A percentile compares a stretch with the other conserved stretches of the same genome.
Conservation (phyloP, 2,113 vertebrate genomes). For the Geothlypis trichas region DNA sequence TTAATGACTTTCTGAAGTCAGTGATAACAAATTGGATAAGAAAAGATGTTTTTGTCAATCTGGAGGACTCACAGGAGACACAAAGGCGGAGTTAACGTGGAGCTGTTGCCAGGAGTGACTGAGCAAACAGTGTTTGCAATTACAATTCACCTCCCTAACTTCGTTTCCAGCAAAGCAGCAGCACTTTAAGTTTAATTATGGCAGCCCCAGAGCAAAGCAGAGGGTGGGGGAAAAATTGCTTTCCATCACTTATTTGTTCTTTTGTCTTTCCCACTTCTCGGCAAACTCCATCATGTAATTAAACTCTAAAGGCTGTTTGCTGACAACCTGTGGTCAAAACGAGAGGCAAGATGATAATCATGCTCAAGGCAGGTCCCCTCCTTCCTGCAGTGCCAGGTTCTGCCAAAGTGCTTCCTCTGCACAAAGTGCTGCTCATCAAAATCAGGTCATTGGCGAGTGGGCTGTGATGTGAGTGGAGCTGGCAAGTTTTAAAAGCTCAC, state of each 20-base stretch:
- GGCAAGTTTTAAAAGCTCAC: not conserved
- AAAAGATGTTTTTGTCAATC: constrained; percentile 41
- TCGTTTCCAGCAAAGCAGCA: constrained; percentile 15
- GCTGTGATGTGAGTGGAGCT: not conserved
- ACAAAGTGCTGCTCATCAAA: not conserved
- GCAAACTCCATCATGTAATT: constrained; percentile 3
- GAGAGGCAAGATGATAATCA: not conserved
- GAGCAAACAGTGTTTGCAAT: constrained; percentile 48
- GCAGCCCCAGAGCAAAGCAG: constrained; percentile 17
- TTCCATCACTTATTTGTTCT: constrained; percentile 15
- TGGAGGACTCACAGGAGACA: constrained; percentile 15
- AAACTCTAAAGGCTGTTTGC: constrained; percentile 37
- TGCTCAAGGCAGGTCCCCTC: not conserved
- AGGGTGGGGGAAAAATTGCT: not conserved
- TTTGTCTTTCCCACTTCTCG: constrained; percentile 14
- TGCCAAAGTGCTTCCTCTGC: not conserved
- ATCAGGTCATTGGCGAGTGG: not conserved
- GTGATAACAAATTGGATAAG: constrained; percentile 49
- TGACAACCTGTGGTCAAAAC: not conserved
- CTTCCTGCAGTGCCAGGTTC: not conserved
- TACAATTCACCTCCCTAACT: constrained; percentile 47
- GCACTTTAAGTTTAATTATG: constrained; percentile 57
- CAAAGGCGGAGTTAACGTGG: constrained; percentile 30
- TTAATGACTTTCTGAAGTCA: constrained; percentile 59
- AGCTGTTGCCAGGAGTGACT: constrained; percentile 40